phyloP scores from a whole-genome alignment of 2,888 invertebrate genomes.

The Tipula confusa region DNA sequence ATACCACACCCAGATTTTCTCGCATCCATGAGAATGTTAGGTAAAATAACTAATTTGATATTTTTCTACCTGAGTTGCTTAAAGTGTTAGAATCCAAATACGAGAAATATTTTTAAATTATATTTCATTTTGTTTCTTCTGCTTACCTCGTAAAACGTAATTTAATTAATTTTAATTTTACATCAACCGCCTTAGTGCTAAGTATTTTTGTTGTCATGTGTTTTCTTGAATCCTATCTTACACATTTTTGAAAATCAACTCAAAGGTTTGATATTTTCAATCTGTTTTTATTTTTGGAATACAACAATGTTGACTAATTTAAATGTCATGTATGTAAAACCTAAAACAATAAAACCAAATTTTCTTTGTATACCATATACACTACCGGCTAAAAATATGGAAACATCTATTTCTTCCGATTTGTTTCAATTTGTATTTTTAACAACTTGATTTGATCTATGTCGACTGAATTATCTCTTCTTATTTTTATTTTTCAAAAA shows the following conservation, averaged over 20 bases:
- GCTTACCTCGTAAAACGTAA: constrained; percentile 3
- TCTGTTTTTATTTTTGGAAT: neutral
- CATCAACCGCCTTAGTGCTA: neutral
- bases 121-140: neutral
- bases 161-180: constrained; percentile 20
- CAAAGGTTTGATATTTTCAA: neutral
- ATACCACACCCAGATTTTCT: neutral
- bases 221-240: neutral
- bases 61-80: neutral
- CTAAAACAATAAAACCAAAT: neutral
- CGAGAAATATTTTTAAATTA: neutral
- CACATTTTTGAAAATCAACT: neutral
- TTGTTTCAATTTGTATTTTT: too few species aligned
- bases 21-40: neutral
- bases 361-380: too few species aligned
- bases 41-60: neutral
- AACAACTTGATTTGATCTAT: too few species aligned
- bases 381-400: too few species aligned
- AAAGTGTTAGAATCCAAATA: neutral
- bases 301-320: neutral
- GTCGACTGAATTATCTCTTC: too few species aligned
- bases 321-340: neutral
- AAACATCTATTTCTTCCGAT: too few species aligned
- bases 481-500: too few species aligned
- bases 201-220: neutral